Base-by-base conservation (phyloP, 1,140 invertebrate genomes). In the Leptonema lineaticorne region DNA sequence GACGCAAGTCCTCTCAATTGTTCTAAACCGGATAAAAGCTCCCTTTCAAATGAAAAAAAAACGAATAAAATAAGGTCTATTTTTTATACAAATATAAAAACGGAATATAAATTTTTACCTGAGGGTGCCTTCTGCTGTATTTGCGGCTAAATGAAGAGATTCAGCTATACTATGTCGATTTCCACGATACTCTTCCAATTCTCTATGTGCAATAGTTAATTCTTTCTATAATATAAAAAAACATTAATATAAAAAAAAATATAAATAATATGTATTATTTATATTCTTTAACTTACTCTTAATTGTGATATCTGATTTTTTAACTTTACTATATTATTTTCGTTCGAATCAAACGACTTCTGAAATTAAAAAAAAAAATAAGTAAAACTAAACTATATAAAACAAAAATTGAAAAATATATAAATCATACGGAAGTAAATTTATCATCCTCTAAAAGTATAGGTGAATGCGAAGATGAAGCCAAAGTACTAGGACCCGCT, bases 11-110 rank as follows among this genome's bases (percentile, higher is more conserved):
- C 71, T 27, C 75, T 73, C 24, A 82, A 72, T 41, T 77, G 76
- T 18, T 79, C 79, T 30, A 82, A 50, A 0, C 79, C 79, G 0
- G 79, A 74, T n/a, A 82, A 70, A 4, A 82, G 69, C 20, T 82
- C 81, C 66, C 81, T 82, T 76, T 14, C 74, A 74, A 46, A 20
- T 11, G 8, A 50, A 28, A 53, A 26, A 22, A 2, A 29, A n/a
- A 3, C 22, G 28, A 26, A 57, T 48, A 28, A 48, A 53, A 53
- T 53, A 3, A n/a, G n/a, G n/a, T n/a, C n/a, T n/a, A n/a, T n/a
- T n/a, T 30, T 33, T 41, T 16, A 24, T 20, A 1, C 11, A 33
- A 20, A 28, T 33, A 1, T 16, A 22, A 26, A 26, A 16, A 16
- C 6, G 26, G 5, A 57, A 22, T 56, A 22, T 26, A 6, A 59